A percentile compares a stretch with the other conserved stretches of the same genome.
phyloP scores from a whole-genome alignment of 2,113 vertebrate species.

The Thoracochromis brauschi region DNA sequence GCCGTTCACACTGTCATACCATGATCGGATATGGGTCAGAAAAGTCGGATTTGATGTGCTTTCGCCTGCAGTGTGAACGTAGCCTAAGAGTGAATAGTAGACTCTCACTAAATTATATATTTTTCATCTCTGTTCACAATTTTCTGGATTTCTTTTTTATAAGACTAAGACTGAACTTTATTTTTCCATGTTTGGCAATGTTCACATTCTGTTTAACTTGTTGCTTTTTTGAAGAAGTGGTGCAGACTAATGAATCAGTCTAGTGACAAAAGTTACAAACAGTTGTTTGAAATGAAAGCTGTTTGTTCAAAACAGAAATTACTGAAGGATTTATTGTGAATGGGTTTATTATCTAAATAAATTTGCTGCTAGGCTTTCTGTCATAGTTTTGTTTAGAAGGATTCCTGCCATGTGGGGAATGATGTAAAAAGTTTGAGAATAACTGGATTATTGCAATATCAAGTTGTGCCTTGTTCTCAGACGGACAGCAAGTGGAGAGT shows the following conservation, averaged over 20 bases:
- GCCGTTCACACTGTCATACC: background rate
- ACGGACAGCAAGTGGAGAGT: fast-evolving
- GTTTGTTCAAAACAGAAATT: background rate
- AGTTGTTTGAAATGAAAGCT: background rate
- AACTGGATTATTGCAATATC: background rate
- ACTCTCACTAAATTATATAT: background rate
- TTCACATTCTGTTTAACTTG: background rate
- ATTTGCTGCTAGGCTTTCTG: background rate
- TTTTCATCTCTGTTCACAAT: background rate
- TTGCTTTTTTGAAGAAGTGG: background rate
- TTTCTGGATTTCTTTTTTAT: background rate
- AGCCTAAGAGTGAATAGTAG: background rate
- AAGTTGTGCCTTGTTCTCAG: background rate
- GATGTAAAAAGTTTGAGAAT: background rate
- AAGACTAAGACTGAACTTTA: background rate
- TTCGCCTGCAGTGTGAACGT: background rate
- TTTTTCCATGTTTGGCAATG: background rate
- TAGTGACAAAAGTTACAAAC: background rate
- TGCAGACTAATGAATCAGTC: background rate
- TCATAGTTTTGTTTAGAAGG: background rate
- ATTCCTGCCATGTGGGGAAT: background rate
- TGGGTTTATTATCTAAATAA: background rate
- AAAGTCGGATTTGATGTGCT: background rate
- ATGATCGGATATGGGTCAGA: background rate
- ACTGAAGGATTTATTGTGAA: too few relatives aligned